phyloP scores from a whole-genome alignment of 1,140 invertebrate species.

The Cydia pomonella region DNA sequence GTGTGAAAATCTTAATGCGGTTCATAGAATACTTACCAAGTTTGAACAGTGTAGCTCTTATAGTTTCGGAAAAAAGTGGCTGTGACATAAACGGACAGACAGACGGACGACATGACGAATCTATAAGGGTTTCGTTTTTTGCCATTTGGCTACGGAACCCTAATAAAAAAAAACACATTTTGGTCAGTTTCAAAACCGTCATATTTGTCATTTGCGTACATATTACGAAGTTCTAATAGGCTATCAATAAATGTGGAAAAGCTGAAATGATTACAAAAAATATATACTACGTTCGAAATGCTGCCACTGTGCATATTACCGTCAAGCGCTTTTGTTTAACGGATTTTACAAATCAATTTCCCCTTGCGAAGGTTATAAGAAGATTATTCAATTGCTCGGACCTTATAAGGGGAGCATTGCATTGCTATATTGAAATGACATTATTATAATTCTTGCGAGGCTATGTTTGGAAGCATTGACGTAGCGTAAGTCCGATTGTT shows the following conservation, averaged over 20 bases:
- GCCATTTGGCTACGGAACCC: too few species aligned
- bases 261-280: neutral
- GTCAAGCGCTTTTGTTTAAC: neutral
- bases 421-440: slow-evolving; percentile 7
- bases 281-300: neutral
- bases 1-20: too few species aligned
- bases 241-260: neutral
- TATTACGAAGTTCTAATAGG: too few species aligned
- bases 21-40: too few species aligned
- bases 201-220: too few species aligned
- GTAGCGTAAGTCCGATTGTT: neutral
- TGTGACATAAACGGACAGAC: too few species aligned
- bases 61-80: too few species aligned
- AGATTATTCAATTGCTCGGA: slow-evolving; percentile 12
- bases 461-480: slow-evolving; percentile 3
- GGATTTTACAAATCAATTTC: slow-evolving; percentile 1
- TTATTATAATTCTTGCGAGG: neutral
- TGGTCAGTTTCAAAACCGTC: too few species aligned
- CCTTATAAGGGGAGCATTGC: neutral
- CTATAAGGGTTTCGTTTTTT: too few species aligned
- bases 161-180: too few species aligned
- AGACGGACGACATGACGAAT: too few species aligned
- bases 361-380: slow-evolving; percentile 7
- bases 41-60: too few species aligned
- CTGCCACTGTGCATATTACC: neutral